A percentile compares a stretch with the other conserved stretches of the same genome.
phyloP scores from a whole-genome alignment of 2,113 vertebrate genomes.

The Upupa epops region DNA sequence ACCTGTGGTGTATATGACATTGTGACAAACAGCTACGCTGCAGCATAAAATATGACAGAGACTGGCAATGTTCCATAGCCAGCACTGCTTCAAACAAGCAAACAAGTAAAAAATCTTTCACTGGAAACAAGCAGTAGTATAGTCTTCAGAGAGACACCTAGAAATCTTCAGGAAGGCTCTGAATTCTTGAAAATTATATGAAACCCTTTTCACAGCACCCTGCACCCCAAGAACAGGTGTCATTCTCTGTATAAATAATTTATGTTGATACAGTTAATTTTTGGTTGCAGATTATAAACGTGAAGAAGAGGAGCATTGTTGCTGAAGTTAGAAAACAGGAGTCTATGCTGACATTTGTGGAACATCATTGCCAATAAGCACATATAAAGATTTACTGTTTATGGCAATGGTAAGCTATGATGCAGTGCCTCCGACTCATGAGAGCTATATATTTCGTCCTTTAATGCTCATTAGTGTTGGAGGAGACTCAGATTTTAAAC shows the following conservation, averaged over 20 bases:
- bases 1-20: conserved; percentile 2
- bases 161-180: not conserved
- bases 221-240: not conserved
- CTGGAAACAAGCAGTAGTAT: not conserved
- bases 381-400: conserved; percentile 63
- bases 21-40: conserved; percentile 54
- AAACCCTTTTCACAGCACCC: not conserved
- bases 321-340: conserved; percentile 21
- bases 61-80: not conserved
- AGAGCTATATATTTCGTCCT: conserved; percentile 31
- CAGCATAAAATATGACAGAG: conserved; percentile 24
- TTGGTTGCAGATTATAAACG: not conserved
- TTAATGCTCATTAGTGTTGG: conserved; percentile 46
- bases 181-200: not conserved
- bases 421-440: conserved; percentile 14
- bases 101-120: not conserved
- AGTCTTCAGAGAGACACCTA: not conserved
- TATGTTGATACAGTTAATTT: not conserved
- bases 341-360: conserved; percentile 40
- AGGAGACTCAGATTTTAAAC: conserved; percentile 34
- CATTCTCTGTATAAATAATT: not conserved
- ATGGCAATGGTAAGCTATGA: conserved; percentile 32
- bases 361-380: conserved; percentile 20
- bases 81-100: not conserved
- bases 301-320: conserved; percentile 10